These are phyloP conservation scores for Apamea monoglypha DNA, from an alignment of 2,888 invertebrate species.

Conservation along the genomic window DNA sequence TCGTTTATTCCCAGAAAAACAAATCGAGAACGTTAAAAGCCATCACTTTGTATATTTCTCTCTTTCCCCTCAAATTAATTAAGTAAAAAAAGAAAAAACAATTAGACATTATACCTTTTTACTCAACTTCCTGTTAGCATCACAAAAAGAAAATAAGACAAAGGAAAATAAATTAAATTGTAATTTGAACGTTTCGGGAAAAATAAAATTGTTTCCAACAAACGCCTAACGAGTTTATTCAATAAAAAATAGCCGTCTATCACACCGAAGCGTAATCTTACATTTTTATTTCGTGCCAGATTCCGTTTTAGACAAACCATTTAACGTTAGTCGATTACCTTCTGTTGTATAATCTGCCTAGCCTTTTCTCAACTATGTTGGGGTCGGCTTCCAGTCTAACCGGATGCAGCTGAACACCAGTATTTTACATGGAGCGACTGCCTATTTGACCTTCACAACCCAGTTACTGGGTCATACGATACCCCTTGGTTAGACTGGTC, in stretches of 20 bases:
- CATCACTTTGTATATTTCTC: conserved; percentile 17
- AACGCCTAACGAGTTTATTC: conserved; percentile 70
- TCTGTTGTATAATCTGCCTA: not conserved
- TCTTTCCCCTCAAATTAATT: conserved; percentile 56
- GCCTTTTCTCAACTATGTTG: no score
- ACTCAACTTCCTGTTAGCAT: conserved; percentile 59
- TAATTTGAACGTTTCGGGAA: conserved; percentile 65
- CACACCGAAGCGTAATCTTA: conserved; percentile 56
- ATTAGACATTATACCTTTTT: conserved; percentile 65
- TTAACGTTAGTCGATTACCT: not conserved
- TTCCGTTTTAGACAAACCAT: not conserved
- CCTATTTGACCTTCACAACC: no score
- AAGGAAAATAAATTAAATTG: conserved; percentile 69
- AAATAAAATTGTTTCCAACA: conserved; percentile 65
- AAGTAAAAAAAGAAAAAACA: conserved; percentile 59
- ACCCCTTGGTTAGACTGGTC: no score
- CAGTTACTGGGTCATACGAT: no score
- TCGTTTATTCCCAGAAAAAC: not conserved
- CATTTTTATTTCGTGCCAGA: not conserved
- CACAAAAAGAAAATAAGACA: conserved; percentile 64
- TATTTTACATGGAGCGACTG: no score
- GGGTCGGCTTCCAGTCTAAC: no score
- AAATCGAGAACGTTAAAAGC: conserved; percentile 43
- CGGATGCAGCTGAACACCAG: no score
- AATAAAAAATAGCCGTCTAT: conserved; percentile 60